A percentile compares a stretch with the other conserved stretches of the same genome.
Conservation (phyloP, 2,888 invertebrate species). For the Dugesia japonica region DNA sequence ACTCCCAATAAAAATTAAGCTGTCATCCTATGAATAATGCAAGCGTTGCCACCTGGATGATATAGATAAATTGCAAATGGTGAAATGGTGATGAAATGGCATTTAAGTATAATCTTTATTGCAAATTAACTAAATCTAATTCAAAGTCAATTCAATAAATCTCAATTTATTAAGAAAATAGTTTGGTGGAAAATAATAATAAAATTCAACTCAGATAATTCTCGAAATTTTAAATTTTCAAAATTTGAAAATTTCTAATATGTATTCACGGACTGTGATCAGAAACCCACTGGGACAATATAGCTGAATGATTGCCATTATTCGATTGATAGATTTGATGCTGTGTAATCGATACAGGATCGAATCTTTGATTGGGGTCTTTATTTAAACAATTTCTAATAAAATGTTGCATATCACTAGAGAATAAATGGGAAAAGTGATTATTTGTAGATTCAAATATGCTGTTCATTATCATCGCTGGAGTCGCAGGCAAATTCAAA, state of each 20-base stretch:
- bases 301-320: background rate
- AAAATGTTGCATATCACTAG: background rate
- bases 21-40: too few relatives aligned
- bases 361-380: background rate
- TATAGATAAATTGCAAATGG: too few relatives aligned
- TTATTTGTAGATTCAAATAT: background rate
- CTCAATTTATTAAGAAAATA: too few relatives aligned
- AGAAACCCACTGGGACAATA: background rate
- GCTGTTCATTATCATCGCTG: background rate
- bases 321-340: background rate
- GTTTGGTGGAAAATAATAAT: too few relatives aligned
- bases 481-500: background rate
- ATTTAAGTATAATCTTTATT: too few relatives aligned
- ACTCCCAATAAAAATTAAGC: too few relatives aligned
- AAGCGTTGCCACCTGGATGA: too few relatives aligned
- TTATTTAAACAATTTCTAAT: constrained; percentile 5
- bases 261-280: background rate
- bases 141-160: too few relatives aligned
- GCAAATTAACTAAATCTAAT: too few relatives aligned
- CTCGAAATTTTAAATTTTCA: too few relatives aligned
- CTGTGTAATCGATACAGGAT: background rate
- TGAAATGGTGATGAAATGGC: too few relatives aligned
- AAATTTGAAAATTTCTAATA: background rate
- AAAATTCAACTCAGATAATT: too few relatives aligned
- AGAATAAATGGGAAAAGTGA: background rate